These are phyloP conservation scores for Adela reaumurella DNA, from an alignment of 2,888 invertebrate species.

Conservation along the genomic window DNA sequence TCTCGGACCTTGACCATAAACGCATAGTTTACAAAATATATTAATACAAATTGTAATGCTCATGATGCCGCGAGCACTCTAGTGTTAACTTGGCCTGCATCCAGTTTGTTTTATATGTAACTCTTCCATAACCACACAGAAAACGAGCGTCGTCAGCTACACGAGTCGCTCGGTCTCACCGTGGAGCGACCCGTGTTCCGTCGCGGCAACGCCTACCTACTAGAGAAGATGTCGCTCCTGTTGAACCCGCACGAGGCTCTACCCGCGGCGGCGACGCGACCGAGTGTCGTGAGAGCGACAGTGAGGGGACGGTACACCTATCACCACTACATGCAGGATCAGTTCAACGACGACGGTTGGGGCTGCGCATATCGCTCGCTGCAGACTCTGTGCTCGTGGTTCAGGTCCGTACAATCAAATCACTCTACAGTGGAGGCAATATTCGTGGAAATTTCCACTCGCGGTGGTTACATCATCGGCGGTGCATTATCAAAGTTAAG, in stretches of 20 bases:
- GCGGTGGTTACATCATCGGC: too few relatives aligned
- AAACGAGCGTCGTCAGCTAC: slow-evolving; percentile 63
- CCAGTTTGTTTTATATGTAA: too few relatives aligned
- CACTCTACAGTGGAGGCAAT: too few relatives aligned
- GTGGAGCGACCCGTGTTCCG: slow-evolving; percentile 71
- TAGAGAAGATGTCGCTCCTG: slow-evolving; percentile 54
- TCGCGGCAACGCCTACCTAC: slow-evolving; percentile 62
- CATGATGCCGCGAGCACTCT: too few relatives aligned
- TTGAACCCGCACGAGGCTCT: slow-evolving; percentile 73
- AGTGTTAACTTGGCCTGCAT: too few relatives aligned
- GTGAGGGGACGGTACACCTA: slow-evolving; percentile 88
- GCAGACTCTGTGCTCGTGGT: slow-evolving; percentile 97
- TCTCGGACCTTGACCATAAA: too few relatives aligned
- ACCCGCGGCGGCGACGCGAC: slow-evolving; percentile 25
- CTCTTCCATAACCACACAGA: too few relatives aligned
- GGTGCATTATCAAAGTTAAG: too few relatives aligned
- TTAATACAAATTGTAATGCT: too few relatives aligned
- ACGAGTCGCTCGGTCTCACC: slow-evolving; percentile 67
- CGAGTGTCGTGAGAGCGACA: slow-evolving; percentile 32
- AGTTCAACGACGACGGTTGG: slow-evolving; percentile 96
- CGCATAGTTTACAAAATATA: too few relatives aligned
- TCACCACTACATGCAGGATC: slow-evolving; percentile 95
- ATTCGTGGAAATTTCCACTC: too few relatives aligned
- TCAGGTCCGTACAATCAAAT: slow-evolving; percentile 35
- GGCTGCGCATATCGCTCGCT: slow-evolving; percentile 98